Conservation (phyloP, 2,113 vertebrate genomes). For the Lampris megalopsis region DNA sequence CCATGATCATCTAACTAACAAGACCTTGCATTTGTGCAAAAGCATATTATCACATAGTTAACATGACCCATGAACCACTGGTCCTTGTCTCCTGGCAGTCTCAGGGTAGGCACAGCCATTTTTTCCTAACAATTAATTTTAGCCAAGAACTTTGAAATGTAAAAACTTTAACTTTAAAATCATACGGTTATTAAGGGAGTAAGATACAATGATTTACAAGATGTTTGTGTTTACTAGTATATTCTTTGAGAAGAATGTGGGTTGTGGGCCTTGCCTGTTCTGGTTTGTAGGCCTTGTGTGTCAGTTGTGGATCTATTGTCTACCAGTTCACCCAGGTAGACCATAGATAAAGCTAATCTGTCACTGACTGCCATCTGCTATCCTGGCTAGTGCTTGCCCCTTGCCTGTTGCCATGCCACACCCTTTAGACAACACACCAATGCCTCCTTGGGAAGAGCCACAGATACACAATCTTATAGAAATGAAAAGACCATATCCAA, state of each 20-base stretch:
- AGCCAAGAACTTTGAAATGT: too few species aligned
- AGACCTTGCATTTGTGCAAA: conserved; percentile 3
- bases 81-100: too few species aligned
- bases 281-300: not conserved
- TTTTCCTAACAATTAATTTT: too few species aligned
- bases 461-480: not conserved
- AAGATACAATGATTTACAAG: too few species aligned
- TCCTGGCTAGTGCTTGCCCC: conserved; percentile 19
- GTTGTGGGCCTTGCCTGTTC: conserved; percentile 1
- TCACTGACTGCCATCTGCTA: conserved; percentile 34
- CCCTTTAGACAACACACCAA: conserved; percentile 1
- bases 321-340: conserved; percentile 13
- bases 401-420: conserved; percentile 14
- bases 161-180: too few species aligned
- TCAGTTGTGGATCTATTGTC: not conserved
- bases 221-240: not conserved
- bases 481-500: too few species aligned
- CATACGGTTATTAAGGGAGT: too few species aligned
- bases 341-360: conserved; percentile 24
- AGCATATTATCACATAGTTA: not conserved
- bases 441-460: not conserved
- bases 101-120: too few species aligned
- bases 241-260: not conserved
- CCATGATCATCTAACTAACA: conserved; percentile 16
- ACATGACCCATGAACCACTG: too few species aligned